Conservation (phyloP, 2,888 invertebrate species). For the Eupithecia vulgata region DNA sequence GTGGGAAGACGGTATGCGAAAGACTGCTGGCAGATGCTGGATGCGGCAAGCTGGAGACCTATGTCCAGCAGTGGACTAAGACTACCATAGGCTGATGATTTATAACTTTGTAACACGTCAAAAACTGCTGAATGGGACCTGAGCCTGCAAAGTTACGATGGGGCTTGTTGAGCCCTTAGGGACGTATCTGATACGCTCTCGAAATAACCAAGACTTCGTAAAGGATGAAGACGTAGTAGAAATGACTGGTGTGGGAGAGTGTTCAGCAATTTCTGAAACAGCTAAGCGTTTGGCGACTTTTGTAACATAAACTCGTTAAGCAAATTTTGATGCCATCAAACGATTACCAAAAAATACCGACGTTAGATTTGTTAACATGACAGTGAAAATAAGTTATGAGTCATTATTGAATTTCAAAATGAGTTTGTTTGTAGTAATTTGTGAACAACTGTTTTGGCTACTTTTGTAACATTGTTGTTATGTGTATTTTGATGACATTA, state of each 20-base stretch:
- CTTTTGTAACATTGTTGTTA: not conserved
- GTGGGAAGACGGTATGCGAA: too few relatives aligned
- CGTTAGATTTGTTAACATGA: not conserved
- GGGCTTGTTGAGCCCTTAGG: slow-evolving; percentile 10
- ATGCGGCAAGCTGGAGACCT: too few relatives aligned
- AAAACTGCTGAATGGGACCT: slow-evolving; percentile 96
- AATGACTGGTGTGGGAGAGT: not conserved
- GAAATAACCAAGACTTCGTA: too few relatives aligned
- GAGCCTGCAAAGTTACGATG: slow-evolving; percentile 86
- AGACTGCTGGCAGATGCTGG: too few relatives aligned
- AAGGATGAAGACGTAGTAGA: not conserved
- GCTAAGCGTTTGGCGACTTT: not conserved
- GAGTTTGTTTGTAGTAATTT: not conserved
- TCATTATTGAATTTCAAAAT: not conserved
- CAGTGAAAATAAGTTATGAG: not conserved
- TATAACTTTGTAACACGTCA: too few relatives aligned
- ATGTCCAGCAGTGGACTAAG: too few relatives aligned
- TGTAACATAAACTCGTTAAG: not conserved
- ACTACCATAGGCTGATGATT: too few relatives aligned
- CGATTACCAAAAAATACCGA: not conserved
- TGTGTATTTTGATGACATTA: not conserved
- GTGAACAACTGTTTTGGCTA: not conserved
- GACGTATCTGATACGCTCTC: not conserved
- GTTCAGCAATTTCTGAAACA: not conserved
- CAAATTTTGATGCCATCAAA: not conserved